Evolutionary conservation across 2,888 invertebrate species (phyloP).

Genomic region (Ganaspis brasiliensis): DNA sequence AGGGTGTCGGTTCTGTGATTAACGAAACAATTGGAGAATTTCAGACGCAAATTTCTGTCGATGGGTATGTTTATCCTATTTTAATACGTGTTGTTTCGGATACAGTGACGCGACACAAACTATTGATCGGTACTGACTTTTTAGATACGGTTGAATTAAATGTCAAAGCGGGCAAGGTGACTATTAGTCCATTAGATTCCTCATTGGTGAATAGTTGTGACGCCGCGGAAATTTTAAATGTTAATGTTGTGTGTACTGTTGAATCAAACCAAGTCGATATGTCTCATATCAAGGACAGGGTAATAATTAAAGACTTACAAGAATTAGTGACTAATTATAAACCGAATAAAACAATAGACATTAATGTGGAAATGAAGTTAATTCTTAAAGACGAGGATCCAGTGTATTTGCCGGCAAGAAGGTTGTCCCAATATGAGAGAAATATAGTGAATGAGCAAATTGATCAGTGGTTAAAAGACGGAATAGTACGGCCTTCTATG

Average conservation of each 20-base stretch:
- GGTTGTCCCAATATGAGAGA: slow-evolving; percentile 55
- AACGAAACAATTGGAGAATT: slow-evolving; percentile 48
- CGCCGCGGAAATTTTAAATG: not conserved
- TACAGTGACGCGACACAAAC: slow-evolving; percentile 38
- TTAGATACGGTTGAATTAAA: slow-evolving; percentile 36
- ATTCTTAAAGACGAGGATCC: slow-evolving; percentile 58
- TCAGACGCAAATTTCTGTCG: slow-evolving; percentile 29
- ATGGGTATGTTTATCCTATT: slow-evolving; percentile 45
- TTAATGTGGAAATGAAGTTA: slow-evolving; percentile 50
- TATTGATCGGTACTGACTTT: slow-evolving; percentile 54
- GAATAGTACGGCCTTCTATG: slow-evolving; percentile 58
- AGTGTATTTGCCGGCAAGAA: slow-evolving; percentile 57
- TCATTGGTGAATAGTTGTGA: not conserved
- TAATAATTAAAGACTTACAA: not conserved
- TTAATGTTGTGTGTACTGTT: not conserved
- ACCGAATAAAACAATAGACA: slow-evolving; percentile 30
- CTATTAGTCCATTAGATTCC: not conserved
- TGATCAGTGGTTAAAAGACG: slow-evolving; percentile 62
- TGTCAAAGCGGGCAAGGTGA: not conserved
- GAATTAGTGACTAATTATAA: slow-evolving; percentile 48
- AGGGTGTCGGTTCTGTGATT: slow-evolving; percentile 41
- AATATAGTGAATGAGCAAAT: slow-evolving; percentile 58
- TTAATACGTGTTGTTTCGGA: slow-evolving; percentile 51
- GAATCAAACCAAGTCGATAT: not conserved
- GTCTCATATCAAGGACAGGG: not conserved